Percentiles rank a stretch among this genome's conserved stretches.
Conservation (phyloP, 2,888 invertebrate species). For the Tillus elongatus region DNA sequence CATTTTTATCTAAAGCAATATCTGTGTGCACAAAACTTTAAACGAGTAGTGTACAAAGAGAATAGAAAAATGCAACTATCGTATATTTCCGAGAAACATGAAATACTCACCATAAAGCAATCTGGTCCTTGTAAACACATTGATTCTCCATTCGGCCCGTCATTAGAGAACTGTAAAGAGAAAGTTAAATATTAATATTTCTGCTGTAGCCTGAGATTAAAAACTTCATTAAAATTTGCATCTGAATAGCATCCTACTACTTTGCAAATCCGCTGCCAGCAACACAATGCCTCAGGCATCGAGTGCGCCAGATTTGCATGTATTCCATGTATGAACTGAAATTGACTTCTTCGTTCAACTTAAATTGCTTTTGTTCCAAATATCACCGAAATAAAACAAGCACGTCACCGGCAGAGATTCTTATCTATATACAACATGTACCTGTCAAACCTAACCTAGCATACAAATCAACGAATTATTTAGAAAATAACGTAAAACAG, state of each 20-base stretch:
- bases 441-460: too few relatives aligned
- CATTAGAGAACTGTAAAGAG: constrained; percentile 56
- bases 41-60: too few relatives aligned
- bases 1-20: too few relatives aligned
- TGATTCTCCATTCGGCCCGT: constrained; percentile 54
- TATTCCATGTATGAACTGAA: constrained; percentile 9
- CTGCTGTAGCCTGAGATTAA: constrained; percentile 20
- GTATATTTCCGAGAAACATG: too few relatives aligned
- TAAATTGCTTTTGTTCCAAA: background rate
- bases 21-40: too few relatives aligned
- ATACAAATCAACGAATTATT: too few relatives aligned
- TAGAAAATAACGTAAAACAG: too few relatives aligned
- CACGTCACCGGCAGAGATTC: too few relatives aligned
- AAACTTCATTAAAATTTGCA: constrained; percentile 27
- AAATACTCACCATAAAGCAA: constrained; percentile 58
- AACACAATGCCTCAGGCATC: constrained; percentile 15
- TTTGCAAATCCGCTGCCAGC: constrained; percentile 18
- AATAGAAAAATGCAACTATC: too few relatives aligned
- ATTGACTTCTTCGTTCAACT: constrained; percentile 10
- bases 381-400: too few relatives aligned
- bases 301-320: constrained; percentile 8
- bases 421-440: too few relatives aligned
- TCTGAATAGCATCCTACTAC: constrained; percentile 22
- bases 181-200: constrained; percentile 28
- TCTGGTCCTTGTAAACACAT: constrained; percentile 62